Evolutionary conservation across 2,888 invertebrate species (phyloP).

Genomic region (Tetragonisca angustula): DNA sequence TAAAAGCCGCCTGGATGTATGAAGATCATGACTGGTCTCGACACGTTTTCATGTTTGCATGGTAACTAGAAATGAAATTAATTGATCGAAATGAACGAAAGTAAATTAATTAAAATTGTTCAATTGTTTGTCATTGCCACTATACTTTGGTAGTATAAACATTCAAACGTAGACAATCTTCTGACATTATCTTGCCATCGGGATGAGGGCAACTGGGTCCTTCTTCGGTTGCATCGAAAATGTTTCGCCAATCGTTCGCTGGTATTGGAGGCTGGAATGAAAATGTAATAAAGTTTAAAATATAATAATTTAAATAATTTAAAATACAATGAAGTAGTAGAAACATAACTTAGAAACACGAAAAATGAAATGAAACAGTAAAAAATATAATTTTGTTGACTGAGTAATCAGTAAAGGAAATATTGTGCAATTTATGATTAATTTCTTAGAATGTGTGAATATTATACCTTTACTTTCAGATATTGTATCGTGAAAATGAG

Average conservation of each 20-base stretch:
- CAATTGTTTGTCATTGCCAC: background rate
- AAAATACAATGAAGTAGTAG: too few relatives aligned
- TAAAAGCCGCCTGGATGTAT: constrained; percentile 90
- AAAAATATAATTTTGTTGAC: background rate
- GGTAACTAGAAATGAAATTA: constrained; percentile 46
- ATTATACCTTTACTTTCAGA: background rate
- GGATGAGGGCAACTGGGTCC: constrained; percentile 87
- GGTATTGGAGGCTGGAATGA: constrained; percentile 81
- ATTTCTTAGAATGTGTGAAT: background rate
- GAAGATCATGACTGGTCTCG: constrained; percentile 88
- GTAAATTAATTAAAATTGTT: background rate
- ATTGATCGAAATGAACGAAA: background rate
- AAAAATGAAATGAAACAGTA: background rate
- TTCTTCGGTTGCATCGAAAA: constrained; percentile 86
- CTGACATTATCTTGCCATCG: constrained; percentile 82
- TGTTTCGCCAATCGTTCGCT: constrained; percentile 84
- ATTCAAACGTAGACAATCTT: constrained; percentile 88
- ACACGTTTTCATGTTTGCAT: constrained; percentile 26
- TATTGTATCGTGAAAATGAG: background rate
- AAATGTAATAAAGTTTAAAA: too few relatives aligned
- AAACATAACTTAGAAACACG: background rate
- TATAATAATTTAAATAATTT: background rate
- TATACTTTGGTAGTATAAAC: constrained; percentile 86
- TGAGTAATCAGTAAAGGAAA: background rate
- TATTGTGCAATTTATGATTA: background rate